Conservation (phyloP, 2,888 invertebrate genomes). For the Cerceris ruficornis region DNA sequence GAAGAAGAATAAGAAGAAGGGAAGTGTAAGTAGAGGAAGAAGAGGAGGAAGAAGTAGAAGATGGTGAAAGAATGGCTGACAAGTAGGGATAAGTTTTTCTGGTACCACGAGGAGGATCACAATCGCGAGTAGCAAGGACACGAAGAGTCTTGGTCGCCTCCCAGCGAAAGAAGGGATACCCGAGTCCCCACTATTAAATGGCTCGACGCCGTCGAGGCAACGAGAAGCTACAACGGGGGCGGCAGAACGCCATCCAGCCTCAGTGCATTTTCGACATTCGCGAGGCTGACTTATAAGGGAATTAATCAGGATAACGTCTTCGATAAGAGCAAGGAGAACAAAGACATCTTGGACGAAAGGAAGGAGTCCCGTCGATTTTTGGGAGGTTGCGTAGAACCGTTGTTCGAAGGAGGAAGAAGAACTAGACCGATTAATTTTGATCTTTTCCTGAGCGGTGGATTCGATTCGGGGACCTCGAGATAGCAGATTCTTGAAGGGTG, state of each 20-base stretch:
- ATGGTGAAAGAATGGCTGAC: conserved; percentile 36
- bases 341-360: too few relatives aligned
- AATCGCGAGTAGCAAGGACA: conserved; percentile 58
- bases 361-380: too few relatives aligned
- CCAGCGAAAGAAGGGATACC: conserved; percentile 63
- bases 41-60: conserved; percentile 13
- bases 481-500: too few relatives aligned
- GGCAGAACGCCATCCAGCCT: conserved; percentile 70
- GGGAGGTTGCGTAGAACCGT: too few relatives aligned
- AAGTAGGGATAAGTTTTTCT: conserved; percentile 32
- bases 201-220: conserved; percentile 50
- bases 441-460: too few relatives aligned
- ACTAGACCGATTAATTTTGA: too few relatives aligned
- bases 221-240: conserved; percentile 66
- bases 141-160: conserved; percentile 27
- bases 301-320: neutral
- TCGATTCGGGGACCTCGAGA: too few relatives aligned
- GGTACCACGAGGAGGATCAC: conserved; percentile 40
- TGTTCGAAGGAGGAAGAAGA: too few relatives aligned
- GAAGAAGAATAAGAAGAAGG: conserved; percentile 20
- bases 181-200: conserved; percentile 69
- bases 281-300: conserved; percentile 43
- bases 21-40: conserved; percentile 1
- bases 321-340: too few relatives aligned
- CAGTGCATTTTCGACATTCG: conserved; percentile 78